Conservation (phyloP, 2,113 vertebrate species). For the Meriones unguiculatus region DNA sequence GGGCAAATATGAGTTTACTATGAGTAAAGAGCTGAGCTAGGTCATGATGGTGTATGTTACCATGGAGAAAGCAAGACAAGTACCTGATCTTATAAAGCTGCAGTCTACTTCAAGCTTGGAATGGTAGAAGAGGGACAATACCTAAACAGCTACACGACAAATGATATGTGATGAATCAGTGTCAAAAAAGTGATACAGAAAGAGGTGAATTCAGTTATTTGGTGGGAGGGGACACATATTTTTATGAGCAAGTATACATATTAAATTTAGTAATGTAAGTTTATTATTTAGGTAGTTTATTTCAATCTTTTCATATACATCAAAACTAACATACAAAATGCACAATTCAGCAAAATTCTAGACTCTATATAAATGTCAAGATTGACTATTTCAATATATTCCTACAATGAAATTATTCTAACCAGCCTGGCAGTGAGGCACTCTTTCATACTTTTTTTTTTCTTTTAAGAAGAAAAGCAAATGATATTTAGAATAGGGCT, state of each 20-base stretch:
- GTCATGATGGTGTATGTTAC: not conserved
- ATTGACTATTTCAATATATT: constrained; percentile 29
- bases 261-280: not conserved
- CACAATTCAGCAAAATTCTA: not conserved
- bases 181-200: not conserved
- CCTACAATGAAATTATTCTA: not conserved
- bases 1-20: not conserved
- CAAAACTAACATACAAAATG: constrained; percentile 1
- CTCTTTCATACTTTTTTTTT: not conserved
- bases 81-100: not conserved
- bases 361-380: not conserved
- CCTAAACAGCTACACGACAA: not conserved
- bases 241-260: not conserved
- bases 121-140: not conserved
- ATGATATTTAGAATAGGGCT: not conserved
- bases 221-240: not conserved
- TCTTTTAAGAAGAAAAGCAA: not conserved
- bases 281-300: not conserved
- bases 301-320: not conserved
- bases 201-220: not conserved
- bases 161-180: not conserved
- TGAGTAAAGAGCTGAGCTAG: not conserved
- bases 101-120: not conserved
- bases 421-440: not conserved
- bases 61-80: not conserved